These are phyloP conservation scores for Zaprionus lachaisei DNA, from an alignment of 1,140 invertebrate species.

Conservation along the genomic window DNA sequence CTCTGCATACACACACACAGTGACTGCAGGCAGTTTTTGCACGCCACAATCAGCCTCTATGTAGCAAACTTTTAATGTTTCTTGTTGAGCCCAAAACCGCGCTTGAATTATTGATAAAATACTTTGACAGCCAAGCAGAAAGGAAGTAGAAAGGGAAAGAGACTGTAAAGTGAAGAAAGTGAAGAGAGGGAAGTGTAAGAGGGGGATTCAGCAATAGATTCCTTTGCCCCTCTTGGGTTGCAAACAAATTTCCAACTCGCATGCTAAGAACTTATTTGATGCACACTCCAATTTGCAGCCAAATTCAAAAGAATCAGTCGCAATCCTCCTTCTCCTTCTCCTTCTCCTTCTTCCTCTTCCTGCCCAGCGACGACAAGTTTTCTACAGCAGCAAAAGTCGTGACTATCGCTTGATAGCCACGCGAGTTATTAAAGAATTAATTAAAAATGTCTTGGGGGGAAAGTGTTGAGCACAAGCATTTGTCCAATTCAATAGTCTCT, in stretches of 20 bases:
- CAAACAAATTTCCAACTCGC: constrained; percentile 64
- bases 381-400: constrained; percentile 12
- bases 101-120: constrained; percentile 72
- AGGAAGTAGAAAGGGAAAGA: neutral
- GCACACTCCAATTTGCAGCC: constrained; percentile 55
- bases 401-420: neutral
- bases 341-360: neutral
- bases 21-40: neutral
- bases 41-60: constrained; percentile 43
- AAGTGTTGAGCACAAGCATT: constrained; percentile 72
- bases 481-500: constrained; percentile 47
- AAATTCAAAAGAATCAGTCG: constrained; percentile 12
- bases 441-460: constrained; percentile 30
- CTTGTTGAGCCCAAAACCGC: constrained; percentile 32
- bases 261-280: constrained; percentile 61
- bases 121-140: constrained; percentile 31
- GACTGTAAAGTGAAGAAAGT: too few species aligned
- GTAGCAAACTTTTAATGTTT: constrained; percentile 44
- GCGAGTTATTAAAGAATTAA: constrained; percentile 33
- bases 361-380: constrained; percentile 45
- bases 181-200: neutral
- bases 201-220: neutral
- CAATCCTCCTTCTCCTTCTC: neutral
- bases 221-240: constrained; percentile 1
- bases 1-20: neutral